A percentile compares a stretch with the other conserved stretches of the same genome.
Conservation (phyloP, 2,888 invertebrate genomes). For the Entomobrya multifasciata region DNA sequence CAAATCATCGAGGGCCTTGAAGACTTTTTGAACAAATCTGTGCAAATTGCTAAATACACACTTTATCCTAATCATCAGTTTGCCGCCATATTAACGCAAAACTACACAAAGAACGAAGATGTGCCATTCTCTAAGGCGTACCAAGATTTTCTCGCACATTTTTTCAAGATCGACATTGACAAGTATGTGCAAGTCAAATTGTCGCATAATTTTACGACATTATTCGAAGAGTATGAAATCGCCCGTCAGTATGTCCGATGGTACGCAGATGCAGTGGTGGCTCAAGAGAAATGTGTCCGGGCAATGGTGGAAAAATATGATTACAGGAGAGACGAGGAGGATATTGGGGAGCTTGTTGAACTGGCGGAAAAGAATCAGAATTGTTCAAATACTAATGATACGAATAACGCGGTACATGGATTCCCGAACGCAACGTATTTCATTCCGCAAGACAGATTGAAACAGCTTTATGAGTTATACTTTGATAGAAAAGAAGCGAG, state of each 20-base stretch:
- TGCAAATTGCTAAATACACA: too few species aligned
- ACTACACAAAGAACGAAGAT: neutral
- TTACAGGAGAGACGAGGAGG: neutral
- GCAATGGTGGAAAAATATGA: slow-evolving; percentile 11
- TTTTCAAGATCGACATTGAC: neutral
- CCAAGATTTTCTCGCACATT: neutral
- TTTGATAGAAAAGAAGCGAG: slow-evolving; percentile 10
- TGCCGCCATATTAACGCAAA: too few species aligned
- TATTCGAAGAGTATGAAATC: neutral
- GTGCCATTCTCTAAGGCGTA: neutral
- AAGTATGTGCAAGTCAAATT: neutral
- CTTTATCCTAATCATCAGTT: too few species aligned
- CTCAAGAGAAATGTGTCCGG: neutral
- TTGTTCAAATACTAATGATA: too few species aligned
- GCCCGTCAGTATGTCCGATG: neutral
- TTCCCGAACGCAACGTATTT: too few species aligned
- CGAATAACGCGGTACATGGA: too few species aligned
- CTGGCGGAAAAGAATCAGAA: neutral
- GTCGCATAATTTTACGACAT: neutral
- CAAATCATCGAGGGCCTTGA: neutral
- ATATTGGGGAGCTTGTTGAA: neutral
- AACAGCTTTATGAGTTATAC: neutral
- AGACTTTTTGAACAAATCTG: neutral
- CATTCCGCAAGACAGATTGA: neutral
- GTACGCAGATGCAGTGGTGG: neutral